phyloP scores from a whole-genome alignment of 2,888 invertebrate genomes.

The Tipula vernalis region DNA sequence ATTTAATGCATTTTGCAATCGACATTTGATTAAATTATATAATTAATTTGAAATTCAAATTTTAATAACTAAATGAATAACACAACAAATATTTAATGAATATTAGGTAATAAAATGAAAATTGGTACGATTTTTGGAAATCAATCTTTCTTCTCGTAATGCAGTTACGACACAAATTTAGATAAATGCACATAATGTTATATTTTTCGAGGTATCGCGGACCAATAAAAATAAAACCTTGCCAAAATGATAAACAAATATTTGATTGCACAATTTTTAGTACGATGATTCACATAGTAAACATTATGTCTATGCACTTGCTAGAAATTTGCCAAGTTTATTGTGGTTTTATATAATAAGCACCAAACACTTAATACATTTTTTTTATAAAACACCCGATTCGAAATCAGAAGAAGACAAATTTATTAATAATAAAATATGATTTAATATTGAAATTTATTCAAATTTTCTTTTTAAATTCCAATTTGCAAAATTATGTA shows the following conservation, averaged over 20 bases:
- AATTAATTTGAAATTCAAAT: constrained; percentile 4
- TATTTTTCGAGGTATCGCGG: background rate
- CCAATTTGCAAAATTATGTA: background rate
- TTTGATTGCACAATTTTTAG: background rate
- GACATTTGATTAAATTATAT: background rate
- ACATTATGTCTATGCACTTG: background rate
- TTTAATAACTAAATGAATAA: background rate
- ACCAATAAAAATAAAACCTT: background rate
- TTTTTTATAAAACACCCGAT: background rate
- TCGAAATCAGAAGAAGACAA: background rate
- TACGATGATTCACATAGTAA: background rate
- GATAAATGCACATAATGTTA: background rate
- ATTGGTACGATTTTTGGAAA: background rate
- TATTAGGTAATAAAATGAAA: background rate
- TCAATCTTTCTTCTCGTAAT: background rate
- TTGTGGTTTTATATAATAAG: background rate
- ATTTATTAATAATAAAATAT: background rate
- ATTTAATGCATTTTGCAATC: background rate
- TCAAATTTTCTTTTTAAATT: background rate
- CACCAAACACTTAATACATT: background rate
- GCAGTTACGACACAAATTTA: background rate
- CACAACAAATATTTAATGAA: background rate
- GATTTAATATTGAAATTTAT: background rate
- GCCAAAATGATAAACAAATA: background rate
- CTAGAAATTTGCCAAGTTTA: background rate